Evolutionary conservation across 1,140 invertebrate genomes (phyloP).

Genomic region (Periplaneta americana): DNA sequence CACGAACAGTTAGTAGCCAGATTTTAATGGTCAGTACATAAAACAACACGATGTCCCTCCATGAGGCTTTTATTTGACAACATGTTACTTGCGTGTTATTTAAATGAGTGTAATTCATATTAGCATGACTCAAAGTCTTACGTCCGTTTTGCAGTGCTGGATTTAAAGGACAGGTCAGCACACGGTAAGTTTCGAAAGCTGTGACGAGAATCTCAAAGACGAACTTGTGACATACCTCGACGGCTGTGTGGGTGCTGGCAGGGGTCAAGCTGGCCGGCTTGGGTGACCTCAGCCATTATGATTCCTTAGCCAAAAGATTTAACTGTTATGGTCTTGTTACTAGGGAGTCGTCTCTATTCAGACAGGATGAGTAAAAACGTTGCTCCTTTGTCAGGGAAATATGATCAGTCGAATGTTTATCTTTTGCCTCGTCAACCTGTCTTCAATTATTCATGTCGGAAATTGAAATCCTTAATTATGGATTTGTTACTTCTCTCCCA

Average conservation of each 20-base stretch:
- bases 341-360: neutral
- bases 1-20: too few species aligned
- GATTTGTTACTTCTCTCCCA: too few species aligned
- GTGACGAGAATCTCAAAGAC: neutral
- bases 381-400: neutral
- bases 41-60: too few species aligned
- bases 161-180: neutral
- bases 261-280: neutral
- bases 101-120: too few species aligned
- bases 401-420: neutral
- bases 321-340: neutral
- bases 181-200: neutral
- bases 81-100: too few species aligned
- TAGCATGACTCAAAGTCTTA: neutral
- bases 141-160: neutral
- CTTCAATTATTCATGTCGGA: too few species aligned
- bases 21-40: too few species aligned
- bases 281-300: neutral
- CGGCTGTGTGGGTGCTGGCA: neutral
- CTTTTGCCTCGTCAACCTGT: neutral
- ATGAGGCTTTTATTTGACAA: too few species aligned
- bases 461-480: too few species aligned
- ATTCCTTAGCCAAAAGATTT: neutral
- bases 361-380: neutral
- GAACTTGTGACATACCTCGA: neutral